phyloP scores from a whole-genome alignment of 1,140 invertebrate genomes.

The Copidosoma floridanum region DNA sequence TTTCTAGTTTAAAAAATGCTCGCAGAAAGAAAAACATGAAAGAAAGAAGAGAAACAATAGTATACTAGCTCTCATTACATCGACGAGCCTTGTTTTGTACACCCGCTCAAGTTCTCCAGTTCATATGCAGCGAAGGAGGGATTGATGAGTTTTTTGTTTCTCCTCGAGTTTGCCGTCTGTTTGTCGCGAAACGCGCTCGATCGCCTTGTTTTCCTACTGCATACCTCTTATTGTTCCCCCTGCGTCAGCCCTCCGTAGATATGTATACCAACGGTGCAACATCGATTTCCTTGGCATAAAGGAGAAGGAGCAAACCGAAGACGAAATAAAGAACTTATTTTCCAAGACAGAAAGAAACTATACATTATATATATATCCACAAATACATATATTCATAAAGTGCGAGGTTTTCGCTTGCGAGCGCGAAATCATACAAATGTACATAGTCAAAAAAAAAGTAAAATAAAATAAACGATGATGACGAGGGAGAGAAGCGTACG shows the following conservation, averaged over 20 bases:
- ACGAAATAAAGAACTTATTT: constrained; percentile 21
- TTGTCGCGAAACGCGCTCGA: not conserved
- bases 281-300: too few relatives aligned
- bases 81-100: too few relatives aligned
- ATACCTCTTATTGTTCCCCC: not conserved
- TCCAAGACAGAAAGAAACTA: not conserved
- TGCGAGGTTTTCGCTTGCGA: not conserved
- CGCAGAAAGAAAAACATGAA: too few relatives aligned
- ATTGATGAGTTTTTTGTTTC: not conserved
- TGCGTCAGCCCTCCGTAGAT: not conserved
- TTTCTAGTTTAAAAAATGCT: too few relatives aligned
- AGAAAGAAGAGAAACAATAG: too few relatives aligned
- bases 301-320: constrained; percentile 1
- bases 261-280: not conserved
- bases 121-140: not conserved
- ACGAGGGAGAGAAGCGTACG: too few relatives aligned
- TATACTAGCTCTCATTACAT: too few relatives aligned
- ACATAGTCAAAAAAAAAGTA: constrained; percentile 19
- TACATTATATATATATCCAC: not conserved
- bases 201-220: not conserved
- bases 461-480: too few relatives aligned
- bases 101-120: too few relatives aligned
- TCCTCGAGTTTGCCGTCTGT: not conserved
- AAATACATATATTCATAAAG: not conserved
- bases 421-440: constrained; percentile 20